phyloP scores from a whole-genome alignment of 2,797 vertebrate genomes.

The Perodicticus potto region DNA sequence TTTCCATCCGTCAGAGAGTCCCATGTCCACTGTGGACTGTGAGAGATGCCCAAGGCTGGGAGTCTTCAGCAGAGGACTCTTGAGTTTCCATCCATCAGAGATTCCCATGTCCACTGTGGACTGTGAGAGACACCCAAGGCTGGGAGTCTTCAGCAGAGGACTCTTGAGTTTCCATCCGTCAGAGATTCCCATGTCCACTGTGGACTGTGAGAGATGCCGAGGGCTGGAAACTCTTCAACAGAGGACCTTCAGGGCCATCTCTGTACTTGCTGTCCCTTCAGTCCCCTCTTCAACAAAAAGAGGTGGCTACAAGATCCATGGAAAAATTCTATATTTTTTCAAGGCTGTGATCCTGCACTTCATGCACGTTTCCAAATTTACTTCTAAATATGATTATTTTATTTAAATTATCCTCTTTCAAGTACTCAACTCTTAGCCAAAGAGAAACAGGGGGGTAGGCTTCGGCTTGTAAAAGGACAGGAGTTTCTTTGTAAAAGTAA shows the following conservation, averaged over 20 bases:
- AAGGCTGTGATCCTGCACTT: not conserved
- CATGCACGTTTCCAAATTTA: not conserved
- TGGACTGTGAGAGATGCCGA: not conserved
- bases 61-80: not conserved
- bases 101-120: too few relatives aligned
- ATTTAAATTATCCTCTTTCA: not conserved
- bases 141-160: too few relatives aligned
- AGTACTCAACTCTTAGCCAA: not conserved
- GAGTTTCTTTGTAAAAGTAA: slow-evolving; percentile 21
- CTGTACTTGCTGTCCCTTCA: not conserved
- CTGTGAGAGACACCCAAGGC: too few relatives aligned
- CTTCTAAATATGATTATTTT: not conserved
- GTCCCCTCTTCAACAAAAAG: not conserved
- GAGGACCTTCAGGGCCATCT: not conserved
- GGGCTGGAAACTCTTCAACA: not conserved
- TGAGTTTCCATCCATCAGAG: too few relatives aligned
- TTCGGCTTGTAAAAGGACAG: not conserved
- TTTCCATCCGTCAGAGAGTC: not conserved
- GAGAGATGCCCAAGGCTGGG: not conserved
- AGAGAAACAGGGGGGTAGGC: not conserved
- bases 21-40: accelerated
- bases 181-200: accelerated
- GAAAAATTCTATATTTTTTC: not conserved
- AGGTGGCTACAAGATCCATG: not conserved
- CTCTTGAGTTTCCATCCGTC: too few relatives aligned